Conservation (phyloP, 2,113 vertebrate species). For the Xyrauchen texanus region DNA sequence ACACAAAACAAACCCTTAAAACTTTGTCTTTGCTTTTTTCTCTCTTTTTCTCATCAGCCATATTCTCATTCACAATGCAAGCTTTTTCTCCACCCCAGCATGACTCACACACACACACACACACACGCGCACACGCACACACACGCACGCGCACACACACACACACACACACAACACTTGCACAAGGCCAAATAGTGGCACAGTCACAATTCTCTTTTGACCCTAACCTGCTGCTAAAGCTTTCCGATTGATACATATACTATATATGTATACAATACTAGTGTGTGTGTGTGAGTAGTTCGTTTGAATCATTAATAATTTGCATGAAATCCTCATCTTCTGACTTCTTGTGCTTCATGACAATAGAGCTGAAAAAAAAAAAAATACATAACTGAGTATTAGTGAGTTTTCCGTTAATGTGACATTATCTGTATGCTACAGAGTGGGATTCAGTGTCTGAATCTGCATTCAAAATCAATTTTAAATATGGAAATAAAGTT, state of each 20-base stretch:
- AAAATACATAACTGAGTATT: neutral
- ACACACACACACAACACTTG: slow-evolving; percentile 21
- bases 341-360: neutral
- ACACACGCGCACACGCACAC: slow-evolving; percentile 4
- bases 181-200: neutral
- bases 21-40: slow-evolving; percentile 19
- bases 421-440: neutral
- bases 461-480: neutral
- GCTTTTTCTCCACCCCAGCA: slow-evolving; percentile 46
- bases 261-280: neutral
- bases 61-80: slow-evolving; percentile 65
- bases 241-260: neutral
- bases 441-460: neutral
- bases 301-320: too few species aligned
- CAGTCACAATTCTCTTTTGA: neutral
- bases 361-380: neutral
- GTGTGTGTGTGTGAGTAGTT: too few species aligned
- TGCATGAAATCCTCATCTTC: neutral
- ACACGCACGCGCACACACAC: slow-evolving; percentile 12
- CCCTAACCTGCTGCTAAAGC: neutral
- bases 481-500: too few species aligned
- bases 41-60: slow-evolving; percentile 60
- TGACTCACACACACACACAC: slow-evolving; percentile 17
- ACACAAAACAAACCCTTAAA: slow-evolving; percentile 10
- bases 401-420: neutral